Conservation (phyloP, 1,140 invertebrate species). For the Drosophila takahashii region DNA sequence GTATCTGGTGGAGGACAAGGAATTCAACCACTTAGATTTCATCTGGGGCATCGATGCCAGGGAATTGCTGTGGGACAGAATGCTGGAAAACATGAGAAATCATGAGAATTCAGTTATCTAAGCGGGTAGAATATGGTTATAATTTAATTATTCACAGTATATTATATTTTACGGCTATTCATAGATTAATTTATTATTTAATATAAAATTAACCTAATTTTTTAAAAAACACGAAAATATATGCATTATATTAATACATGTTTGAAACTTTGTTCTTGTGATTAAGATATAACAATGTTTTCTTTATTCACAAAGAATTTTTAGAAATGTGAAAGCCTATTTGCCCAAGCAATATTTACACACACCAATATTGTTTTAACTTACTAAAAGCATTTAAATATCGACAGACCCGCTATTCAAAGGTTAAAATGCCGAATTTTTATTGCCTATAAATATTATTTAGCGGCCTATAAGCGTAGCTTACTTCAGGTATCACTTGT, state of each 20-base stretch:
- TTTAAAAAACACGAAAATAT: constrained; percentile 1
- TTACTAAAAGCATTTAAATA: not conserved
- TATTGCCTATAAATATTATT: not conserved
- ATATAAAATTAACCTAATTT: not conserved
- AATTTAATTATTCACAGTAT: constrained; percentile 32
- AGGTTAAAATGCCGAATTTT: no score
- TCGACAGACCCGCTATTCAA: not conserved
- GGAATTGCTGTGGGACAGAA: constrained; percentile 84
- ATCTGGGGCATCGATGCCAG: constrained; percentile 86
- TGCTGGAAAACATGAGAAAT: constrained; percentile 81
- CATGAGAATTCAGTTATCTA: constrained; percentile 49
- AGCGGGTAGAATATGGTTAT: not conserved
- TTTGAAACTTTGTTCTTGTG: not conserved
- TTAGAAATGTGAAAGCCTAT: not conserved
- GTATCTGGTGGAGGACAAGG: constrained; percentile 81
- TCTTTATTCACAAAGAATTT: not conserved
- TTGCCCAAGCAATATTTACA: not conserved
- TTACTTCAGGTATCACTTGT: not conserved
- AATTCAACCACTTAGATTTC: constrained; percentile 87
- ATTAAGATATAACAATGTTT: no score
- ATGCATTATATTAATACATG: not conserved
- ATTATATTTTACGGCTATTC: constrained; percentile 2
- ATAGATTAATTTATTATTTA: constrained; percentile 42
- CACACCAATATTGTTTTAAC: not conserved
- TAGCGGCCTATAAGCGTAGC: not conserved